Evolutionary conservation across 53 echinoderm and acorn worm species (phyloP), one percentile per base, ranked within the genome.

Genomic region (Holothuria leucospilota): DNA sequence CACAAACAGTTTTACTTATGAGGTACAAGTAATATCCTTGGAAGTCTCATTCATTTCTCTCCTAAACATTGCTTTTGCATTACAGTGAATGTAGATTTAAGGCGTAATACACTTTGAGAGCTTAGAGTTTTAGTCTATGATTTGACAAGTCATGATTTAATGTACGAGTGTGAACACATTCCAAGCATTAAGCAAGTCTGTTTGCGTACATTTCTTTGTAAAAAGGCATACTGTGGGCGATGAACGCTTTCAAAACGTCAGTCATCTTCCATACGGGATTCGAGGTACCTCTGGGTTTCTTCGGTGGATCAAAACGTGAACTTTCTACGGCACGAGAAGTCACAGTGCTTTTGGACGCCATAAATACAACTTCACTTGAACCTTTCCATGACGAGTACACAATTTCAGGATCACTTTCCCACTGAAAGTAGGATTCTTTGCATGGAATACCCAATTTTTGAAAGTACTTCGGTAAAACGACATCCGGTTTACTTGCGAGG

Each of bases 381-480:
- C 71, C 71, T 71, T 42, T 71, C 46, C 71, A 71, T 0, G 71
- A 71, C 10, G 71, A 71, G 39, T 71, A 71, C 4, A 71, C 71
- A 18, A 71, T 20, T 38, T 71, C 71, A 46, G 46, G 8, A 46
- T 8, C 15, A 20, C 21, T 42, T 39, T 39, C 71, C 40, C 71
- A 39, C 20, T 69, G 30, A 30, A 69, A 20, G 70, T 69, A 69
- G 7, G 70, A 69, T 3, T 69, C 70, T 30, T 34, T 69, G 70
- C 34, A 69, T 18, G 70, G 70, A 13, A 69, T 69, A 34, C 39
- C 71, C 39, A 71, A 14, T 20, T 71, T 39, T 40, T 39, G n/a
- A 20, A 71, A 71, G 39, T 21, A 71, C 39, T 71, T 71, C 0
- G 71, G 46, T 3, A 71, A 20, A n/a, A 71, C 23, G 7, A 34